Conservation (phyloP, 1,140 invertebrate genomes). For the Whitmania pigra region DNA sequence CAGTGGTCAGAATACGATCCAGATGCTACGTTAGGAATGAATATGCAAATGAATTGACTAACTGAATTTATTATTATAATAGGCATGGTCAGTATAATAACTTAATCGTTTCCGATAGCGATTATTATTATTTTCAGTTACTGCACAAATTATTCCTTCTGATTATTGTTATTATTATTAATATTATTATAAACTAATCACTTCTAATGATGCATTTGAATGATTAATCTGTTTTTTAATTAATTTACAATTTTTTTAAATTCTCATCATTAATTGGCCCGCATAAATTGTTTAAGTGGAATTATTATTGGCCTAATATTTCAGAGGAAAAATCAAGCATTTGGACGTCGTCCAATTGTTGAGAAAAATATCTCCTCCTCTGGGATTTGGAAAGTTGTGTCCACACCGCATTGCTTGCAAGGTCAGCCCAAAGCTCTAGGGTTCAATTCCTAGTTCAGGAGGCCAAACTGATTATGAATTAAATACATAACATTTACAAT, state of each 20-base stretch:
- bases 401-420: slow-evolving; percentile 97
- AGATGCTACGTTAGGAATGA: slow-evolving; percentile 58
- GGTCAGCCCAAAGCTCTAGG: slow-evolving; percentile 44
- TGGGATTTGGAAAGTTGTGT: slow-evolving; percentile 97
- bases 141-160: not conserved
- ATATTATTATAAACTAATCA: too few species aligned
- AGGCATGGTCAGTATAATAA: too few species aligned
- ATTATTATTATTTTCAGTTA: not conserved
- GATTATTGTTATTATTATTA: too few species aligned
- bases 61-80: too few species aligned
- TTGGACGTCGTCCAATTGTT: slow-evolving; percentile 93
- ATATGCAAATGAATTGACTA: too few species aligned
- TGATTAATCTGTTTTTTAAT: too few species aligned
- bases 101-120: not conserved
- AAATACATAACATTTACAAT: too few species aligned
- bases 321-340: slow-evolving; percentile 93
- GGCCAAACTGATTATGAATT: too few species aligned
- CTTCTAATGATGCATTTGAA: too few species aligned
- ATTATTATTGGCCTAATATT: slow-evolving; percentile 23
- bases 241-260: too few species aligned
- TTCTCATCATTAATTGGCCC: too few species aligned
- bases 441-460: slow-evolving; percentile 11
- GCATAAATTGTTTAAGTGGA: too few species aligned
- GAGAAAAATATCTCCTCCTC: slow-evolving; percentile 91
- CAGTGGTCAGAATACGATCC: slow-evolving; percentile 99